Evolutionary conservation across 2,113 vertebrate species (phyloP).

Genomic region (Odocoileus hemionus): DNA sequence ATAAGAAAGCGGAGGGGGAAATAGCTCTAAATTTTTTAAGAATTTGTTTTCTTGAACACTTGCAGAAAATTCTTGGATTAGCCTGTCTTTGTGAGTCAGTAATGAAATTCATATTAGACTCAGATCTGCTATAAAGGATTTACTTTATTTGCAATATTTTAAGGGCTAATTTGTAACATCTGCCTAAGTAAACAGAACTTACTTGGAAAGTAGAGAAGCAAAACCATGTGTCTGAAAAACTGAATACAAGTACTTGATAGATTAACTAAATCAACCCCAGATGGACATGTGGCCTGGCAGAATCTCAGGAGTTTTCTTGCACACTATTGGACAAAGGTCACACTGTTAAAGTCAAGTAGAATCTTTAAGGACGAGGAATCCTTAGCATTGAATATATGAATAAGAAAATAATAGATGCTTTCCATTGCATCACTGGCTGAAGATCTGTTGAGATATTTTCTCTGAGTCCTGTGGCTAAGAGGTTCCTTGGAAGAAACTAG

Average conservation of each 20-base stretch:
- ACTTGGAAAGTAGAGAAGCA: conserved; percentile 67
- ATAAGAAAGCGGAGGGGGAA: conserved; percentile 53
- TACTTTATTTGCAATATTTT: conserved; percentile 73
- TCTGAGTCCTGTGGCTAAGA: background rate
- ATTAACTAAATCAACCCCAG: conserved; percentile 67
- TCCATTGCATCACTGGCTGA: background rate
- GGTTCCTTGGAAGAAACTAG: background rate
- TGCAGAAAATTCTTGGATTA: conserved; percentile 61
- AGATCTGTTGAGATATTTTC: background rate
- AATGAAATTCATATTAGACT: conserved; percentile 68
- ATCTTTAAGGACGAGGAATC: background rate
- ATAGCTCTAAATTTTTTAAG: conserved; percentile 62
- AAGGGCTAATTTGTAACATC: conserved; percentile 74
- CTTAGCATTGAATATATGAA: background rate
- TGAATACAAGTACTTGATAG: conserved; percentile 40
- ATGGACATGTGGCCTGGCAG: background rate
- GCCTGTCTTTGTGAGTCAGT: conserved; percentile 59
- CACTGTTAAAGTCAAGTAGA: conserved; percentile 26
- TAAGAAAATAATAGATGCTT: conserved; percentile 26
- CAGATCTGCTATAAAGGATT: conserved; percentile 43
- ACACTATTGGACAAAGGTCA: conserved; percentile 10
- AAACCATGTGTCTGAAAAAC: conserved; percentile 65
- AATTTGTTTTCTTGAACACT: conserved; percentile 60
- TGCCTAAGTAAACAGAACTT: conserved; percentile 69
- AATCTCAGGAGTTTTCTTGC: conserved; percentile 29